Conservation (phyloP, 2,113 vertebrate species). For the Carettochelys insculpta region DNA sequence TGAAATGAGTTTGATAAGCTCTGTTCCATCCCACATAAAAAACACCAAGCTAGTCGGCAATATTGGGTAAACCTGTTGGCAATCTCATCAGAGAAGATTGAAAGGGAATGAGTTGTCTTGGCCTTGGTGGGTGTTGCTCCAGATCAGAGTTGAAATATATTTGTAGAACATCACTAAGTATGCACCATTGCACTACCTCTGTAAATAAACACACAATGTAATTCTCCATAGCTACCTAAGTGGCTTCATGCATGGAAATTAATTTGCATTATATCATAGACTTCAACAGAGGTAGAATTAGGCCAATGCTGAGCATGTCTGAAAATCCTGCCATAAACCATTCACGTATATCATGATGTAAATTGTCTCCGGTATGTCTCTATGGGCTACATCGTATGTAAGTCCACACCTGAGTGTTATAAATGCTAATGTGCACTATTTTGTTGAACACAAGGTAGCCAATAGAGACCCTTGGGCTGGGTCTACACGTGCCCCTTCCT, state of each 20-base stretch:
- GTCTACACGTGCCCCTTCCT: no score
- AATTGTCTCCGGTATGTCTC: rapidly evolving
- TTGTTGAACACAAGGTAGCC: not conserved
- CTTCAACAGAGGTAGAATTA: not conserved
- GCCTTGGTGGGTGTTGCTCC: not conserved
- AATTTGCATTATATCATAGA: no score
- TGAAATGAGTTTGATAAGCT: not conserved
- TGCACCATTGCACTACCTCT: not conserved
- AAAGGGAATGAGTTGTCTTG: not conserved
- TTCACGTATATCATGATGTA: not conserved
- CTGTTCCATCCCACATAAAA: not conserved
- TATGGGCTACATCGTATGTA: not conserved
- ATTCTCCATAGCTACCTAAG: not conserved
- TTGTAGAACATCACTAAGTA: not conserved
- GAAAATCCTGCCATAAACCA: not conserved
- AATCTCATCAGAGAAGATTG: not conserved
- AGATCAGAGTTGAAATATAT: not conserved
- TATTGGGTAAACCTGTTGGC: no score
- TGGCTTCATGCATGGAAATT: not conserved
- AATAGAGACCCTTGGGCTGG: not conserved
- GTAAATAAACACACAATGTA: no score
- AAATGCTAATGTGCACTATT: not conserved
- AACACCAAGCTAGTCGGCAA: not conserved
- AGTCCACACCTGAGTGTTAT: not conserved
- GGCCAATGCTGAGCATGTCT: no score